These are phyloP conservation scores for Hydroisotoma schaefferi DNA, from an alignment of 2,888 invertebrate species.

Conservation along the genomic window DNA sequence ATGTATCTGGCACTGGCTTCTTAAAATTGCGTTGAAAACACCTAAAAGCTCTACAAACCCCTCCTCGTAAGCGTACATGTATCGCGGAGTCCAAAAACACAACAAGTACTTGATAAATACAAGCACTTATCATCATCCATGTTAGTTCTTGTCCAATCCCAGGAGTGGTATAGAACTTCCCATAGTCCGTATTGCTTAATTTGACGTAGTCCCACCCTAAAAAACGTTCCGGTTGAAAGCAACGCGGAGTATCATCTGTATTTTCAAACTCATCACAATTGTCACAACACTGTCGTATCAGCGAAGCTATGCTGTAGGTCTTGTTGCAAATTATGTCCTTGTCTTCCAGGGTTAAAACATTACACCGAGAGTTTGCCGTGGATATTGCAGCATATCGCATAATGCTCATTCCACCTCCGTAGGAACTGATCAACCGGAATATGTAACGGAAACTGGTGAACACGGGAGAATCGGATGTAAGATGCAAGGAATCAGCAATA, in stretches of 20 bases:
- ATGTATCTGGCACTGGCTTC: no score
- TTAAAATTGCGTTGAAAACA: no score
- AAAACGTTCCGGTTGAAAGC: conserved; percentile 33
- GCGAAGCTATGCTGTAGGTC: conserved; percentile 36
- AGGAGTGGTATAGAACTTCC: neutral
- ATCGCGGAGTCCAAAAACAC: no score
- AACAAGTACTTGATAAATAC: no score
- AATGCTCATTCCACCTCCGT: conserved; percentile 41
- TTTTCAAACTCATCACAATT: conserved; percentile 22
- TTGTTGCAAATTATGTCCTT: conserved; percentile 38
- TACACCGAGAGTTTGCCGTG: conserved; percentile 41
- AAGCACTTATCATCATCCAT: no score
- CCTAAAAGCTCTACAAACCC: no score
- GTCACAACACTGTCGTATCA: conserved; percentile 25
- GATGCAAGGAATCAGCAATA: conserved; percentile 19
- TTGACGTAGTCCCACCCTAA: conserved; percentile 40
- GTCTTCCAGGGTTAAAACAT: conserved; percentile 36
- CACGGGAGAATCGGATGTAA: conserved; percentile 1
- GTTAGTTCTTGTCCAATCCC: conserved; percentile 9
- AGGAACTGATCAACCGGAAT: conserved; percentile 37
- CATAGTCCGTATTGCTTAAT: conserved; percentile 27
- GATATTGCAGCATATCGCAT: conserved; percentile 44
- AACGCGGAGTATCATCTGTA: conserved; percentile 17
- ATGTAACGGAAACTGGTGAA: conserved; percentile 15
- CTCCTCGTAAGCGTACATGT: no score